Base-by-base conservation (phyloP, 2,797 vertebrate genomes). In the Eulemur rubriventer region DNA sequence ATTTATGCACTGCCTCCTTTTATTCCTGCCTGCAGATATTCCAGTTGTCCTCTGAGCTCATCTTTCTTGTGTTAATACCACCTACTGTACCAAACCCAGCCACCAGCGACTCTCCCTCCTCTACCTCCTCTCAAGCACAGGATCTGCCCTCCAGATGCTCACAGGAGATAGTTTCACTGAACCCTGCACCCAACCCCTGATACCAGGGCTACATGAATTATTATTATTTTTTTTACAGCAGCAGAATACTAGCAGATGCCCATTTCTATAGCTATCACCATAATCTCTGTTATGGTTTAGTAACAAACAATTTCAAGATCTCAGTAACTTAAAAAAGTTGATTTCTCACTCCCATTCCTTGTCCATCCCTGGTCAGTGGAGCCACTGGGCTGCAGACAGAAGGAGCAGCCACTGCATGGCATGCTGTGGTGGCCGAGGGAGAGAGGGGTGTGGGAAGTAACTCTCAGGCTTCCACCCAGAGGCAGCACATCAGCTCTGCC, bases 311-410 rank as follows among this genome's bases (percentile, higher is more conserved):
- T 28, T 57, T 80, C 73, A 70, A 46, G 63, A 50, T 92, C 43
- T 67, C 59, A 85, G 50, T 69, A 52, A 28, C 7, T 63, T 76
- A 61, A 4, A 57, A 8, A 65, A 72, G 26, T 35, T 57, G 69
- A 14, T 83, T 16, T 59, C 7, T 87, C 11, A 63, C 35, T 79
- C 55, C 33, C 43, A 11, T 69, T 63, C 18, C 7, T 50, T 76
- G 81, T 76, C 76, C 4, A 0, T 38, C 17, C 38, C 52, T 0
- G 0, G 46, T 73, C 8, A 2, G 30, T 7, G 6, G 17, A 12
- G 3, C 38, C 50, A 5, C 20, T 65, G 72, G 13, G 48, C 20
- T 59, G 30, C 57, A 72, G 22, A 33, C 57, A 50, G 48, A 67
- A 70, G 38, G 22, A 61, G 30, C 11, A 35, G 73, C 7, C 18